Conservation (phyloP, 1,140 invertebrate genomes). For the Laupala kohalensis region DNA sequence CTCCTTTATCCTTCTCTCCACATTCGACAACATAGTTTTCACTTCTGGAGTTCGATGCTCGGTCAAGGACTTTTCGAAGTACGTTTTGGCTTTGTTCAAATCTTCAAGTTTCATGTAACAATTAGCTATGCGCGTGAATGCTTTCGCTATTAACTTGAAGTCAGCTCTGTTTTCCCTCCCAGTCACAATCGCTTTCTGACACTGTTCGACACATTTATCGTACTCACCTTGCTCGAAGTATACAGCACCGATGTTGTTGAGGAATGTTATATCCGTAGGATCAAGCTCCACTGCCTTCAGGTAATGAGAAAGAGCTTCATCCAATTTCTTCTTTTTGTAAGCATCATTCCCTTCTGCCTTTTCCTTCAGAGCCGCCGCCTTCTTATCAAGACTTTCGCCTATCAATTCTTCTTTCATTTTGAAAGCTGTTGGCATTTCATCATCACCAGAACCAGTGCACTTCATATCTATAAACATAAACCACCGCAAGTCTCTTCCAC, state of each 20-base stretch:
- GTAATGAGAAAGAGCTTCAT: constrained; percentile 76
- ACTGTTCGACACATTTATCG: constrained; percentile 82
- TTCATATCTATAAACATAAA: not conserved
- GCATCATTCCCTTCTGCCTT: constrained; percentile 87
- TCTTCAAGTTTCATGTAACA: constrained; percentile 38
- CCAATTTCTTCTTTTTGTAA: constrained; percentile 95
- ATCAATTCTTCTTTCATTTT: not conserved
- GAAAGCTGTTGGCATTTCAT: not conserved
- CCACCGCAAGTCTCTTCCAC: too few species aligned
- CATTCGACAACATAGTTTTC: constrained; percentile 65
- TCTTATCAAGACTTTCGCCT: not conserved
- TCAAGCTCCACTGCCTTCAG: constrained; percentile 80
- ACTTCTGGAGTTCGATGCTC: constrained; percentile 93
- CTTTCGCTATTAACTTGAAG: constrained; percentile 94
- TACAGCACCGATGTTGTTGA: constrained; percentile 91
- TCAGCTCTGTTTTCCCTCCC: constrained; percentile 94
- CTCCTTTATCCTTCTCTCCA: constrained; percentile 74
- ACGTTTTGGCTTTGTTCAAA: constrained; percentile 78
- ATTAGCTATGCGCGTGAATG: constrained; percentile 68
- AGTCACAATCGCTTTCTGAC: constrained; percentile 87
- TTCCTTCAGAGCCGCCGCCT: constrained; percentile 50
- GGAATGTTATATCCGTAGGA: constrained; percentile 84
- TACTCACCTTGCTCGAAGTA: constrained; percentile 93
- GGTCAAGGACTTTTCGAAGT: constrained; percentile 92
- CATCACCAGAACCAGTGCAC: not conserved